These are phyloP conservation scores for Hippocampus guttulatus DNA, from an alignment of 2,113 vertebrate species.

Conservation along the genomic window DNA sequence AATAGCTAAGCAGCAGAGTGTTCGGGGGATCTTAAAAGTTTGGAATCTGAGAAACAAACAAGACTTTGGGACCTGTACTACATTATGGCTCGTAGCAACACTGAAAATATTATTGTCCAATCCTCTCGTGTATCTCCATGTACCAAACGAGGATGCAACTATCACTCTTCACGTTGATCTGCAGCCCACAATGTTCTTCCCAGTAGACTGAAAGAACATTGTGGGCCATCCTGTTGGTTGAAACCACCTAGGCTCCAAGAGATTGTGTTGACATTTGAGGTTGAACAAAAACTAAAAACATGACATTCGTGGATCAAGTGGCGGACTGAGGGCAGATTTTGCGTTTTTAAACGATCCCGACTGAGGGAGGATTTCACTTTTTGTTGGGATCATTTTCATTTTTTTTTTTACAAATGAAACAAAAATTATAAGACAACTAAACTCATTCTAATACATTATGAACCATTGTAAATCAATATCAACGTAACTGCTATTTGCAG, in stretches of 20 bases:
- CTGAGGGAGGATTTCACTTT: too few relatives aligned
- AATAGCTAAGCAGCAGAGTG: constrained; percentile 16
- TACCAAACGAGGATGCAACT: constrained; percentile 51
- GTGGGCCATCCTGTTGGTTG: neutral
- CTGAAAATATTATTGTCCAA: constrained; percentile 31
- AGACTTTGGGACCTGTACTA: neutral
- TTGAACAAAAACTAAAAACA: neutral
- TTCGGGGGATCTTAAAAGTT: neutral
- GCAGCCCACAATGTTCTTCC: constrained; percentile 45
- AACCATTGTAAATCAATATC: too few relatives aligned
- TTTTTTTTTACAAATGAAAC: too few relatives aligned
- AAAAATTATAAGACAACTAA: too few relatives aligned
- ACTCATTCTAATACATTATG: too few relatives aligned
- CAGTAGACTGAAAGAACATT: constrained; percentile 48
- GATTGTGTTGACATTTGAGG: neutral
- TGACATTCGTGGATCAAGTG: neutral
- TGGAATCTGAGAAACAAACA: constrained; percentile 15
- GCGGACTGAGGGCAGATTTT: too few relatives aligned
- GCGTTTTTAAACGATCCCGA: too few relatives aligned
- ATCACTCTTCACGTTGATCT: constrained; percentile 43
- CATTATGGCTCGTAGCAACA: constrained; percentile 17
- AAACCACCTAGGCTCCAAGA: neutral
- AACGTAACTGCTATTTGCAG: too few relatives aligned
- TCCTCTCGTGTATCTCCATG: constrained; percentile 39
- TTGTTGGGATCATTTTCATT: too few relatives aligned